Percentiles rank a stretch among this genome's conserved stretches.
Conservation (phyloP, 2,888 invertebrate genomes). For the Norana najaformis region DNA sequence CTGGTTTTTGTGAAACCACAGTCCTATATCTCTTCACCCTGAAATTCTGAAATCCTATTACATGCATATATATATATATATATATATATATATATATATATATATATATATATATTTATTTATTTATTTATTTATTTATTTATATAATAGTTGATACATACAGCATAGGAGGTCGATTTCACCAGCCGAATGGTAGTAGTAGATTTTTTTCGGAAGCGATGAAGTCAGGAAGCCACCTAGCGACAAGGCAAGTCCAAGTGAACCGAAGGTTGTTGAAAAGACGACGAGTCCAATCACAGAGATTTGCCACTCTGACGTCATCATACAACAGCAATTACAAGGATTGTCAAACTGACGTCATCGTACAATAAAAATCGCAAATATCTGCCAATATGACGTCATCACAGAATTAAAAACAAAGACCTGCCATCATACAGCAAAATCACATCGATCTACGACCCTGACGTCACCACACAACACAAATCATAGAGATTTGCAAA, state of each 20-base stretch:
- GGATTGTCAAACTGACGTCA: neutral
- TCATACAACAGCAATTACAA: neutral
- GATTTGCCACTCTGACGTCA: conserved; percentile 57
- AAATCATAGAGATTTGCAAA: neutral
- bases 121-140: neutral
- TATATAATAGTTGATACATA: conserved; percentile 44
- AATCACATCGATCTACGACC: neutral
- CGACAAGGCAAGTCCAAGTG: conserved; percentile 57
- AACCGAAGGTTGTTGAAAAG: conserved; percentile 58
- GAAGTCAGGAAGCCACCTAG: conserved; percentile 58
- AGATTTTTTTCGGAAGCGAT: conserved; percentile 60
- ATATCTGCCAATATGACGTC: neutral
- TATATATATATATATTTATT: neutral
- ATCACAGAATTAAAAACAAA: neutral
- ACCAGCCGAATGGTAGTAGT: conserved; percentile 63
- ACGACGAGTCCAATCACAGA: conserved; percentile 59
- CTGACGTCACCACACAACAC: neutral
- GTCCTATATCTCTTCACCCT: too few relatives aligned
- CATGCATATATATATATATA: too few relatives aligned
- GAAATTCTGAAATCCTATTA: too few relatives aligned
- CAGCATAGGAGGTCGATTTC: conserved; percentile 62
- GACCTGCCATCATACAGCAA: too few relatives aligned
- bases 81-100: too few relatives aligned
- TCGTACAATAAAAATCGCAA: neutral
- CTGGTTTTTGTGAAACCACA: too few relatives aligned